Percentiles rank a stretch among this genome's conserved stretches.
Conservation (phyloP, 2,888 invertebrate species). For the Lumbricus terrestris region DNA sequence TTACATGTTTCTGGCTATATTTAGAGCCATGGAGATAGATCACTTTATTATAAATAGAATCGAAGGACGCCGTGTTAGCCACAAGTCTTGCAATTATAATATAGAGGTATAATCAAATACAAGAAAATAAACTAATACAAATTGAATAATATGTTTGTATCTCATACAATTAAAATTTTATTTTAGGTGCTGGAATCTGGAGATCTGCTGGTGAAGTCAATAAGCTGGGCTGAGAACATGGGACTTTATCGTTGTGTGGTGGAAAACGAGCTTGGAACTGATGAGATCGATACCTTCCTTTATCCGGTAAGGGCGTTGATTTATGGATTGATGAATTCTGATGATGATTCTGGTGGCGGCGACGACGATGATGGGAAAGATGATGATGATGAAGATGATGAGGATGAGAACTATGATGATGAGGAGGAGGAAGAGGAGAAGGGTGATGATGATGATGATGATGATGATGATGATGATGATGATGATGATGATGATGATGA, state of each 20-base stretch:
- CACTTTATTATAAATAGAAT: no score
- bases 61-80: neutral
- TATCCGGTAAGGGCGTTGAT: neutral
- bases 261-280: neutral
- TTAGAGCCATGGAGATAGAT: no score
- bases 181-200: neutral
- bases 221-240: neutral
- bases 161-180: neutral
- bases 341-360: no score
- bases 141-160: no score
- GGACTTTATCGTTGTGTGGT: neutral
- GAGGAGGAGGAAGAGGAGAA: conserved; percentile 28
- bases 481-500: no score
- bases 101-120: neutral
- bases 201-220: conserved; percentile 6
- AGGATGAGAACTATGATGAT: conserved; percentile 33
- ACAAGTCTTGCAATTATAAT: no score
- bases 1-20: no score
- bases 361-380: conserved; percentile 24
- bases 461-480: neutral
- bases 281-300: neutral
- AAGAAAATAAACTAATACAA: no score
- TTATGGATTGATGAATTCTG: neutral
- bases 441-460: conserved; percentile 29
- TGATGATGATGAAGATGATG: conserved; percentile 34